Base-by-base conservation (phyloP, 2,888 invertebrate species). In the Serrognathus titanus region DNA sequence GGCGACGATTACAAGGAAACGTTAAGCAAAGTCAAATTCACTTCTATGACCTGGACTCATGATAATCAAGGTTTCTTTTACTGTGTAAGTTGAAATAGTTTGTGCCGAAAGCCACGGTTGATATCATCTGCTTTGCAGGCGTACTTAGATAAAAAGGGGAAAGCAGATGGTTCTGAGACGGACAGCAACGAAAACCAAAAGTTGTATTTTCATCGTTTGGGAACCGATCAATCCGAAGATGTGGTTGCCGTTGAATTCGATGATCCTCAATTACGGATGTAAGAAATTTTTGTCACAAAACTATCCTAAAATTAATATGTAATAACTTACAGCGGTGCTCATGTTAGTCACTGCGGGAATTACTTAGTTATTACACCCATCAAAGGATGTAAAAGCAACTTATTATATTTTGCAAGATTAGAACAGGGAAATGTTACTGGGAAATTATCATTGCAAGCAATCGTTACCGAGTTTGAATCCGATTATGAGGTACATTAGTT, bases 41-140 rank as follows among this genome's bases (percentile, higher is more conserved):
- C 95, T 1, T 83, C 88, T 10, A 85, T 97, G 78, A 84, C 92
- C 0, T 99, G 97, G 97, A 94, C 94, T 31, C 93, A 94, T 73
- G 97, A 98, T 77, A 89, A 96, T 76, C 86, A 88, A 71, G 98
- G 98, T 43, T 83, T 98, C 66, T 98, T 99, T 79, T 99, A 98
- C 78, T 90, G 90, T 54, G 90, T 89, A 79, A 81, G 82, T 78
- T 55, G 31, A 3, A 16, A 16, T 16, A 41, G 31, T 61, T 55
- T 37, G 38, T 20, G 24, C 24, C 10, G 24, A 47, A 13, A 47
- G 20, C 6, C 50, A 6, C n/a, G 46, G 46, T 41, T 10, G 12
- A 48, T 53, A 20, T 40, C 53, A 20, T 40, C 53, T 56, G 61
- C 53, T 67, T 72, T 67, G 49, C 74, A 92, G 91, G 83, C 87